Evolutionary conservation across 2,888 invertebrate species (phyloP).

Genomic region (Colostygia pectinataria): DNA sequence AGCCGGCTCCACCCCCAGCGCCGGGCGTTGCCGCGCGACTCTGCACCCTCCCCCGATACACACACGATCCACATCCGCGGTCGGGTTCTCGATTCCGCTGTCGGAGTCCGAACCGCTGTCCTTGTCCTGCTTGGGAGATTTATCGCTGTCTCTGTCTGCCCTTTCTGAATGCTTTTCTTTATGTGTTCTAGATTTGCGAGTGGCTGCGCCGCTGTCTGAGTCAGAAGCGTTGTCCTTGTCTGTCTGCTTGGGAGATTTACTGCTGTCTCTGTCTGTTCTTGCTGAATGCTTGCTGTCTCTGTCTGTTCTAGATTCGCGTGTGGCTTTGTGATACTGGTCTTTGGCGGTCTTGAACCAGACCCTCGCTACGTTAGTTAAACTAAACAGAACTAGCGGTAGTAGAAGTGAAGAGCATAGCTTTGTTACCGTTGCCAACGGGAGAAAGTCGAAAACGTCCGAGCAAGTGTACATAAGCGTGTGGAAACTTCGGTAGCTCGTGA

Average conservation of each 20-base stretch:
- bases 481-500: slow-evolving; percentile 86
- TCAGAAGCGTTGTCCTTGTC: background rate
- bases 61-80: slow-evolving; percentile 41
- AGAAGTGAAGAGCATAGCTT: slow-evolving; percentile 81
- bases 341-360: slow-evolving; percentile 56
- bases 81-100: slow-evolving; percentile 76
- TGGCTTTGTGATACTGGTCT: slow-evolving; percentile 30
- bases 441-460: slow-evolving; percentile 89
- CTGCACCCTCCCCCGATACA: too few species aligned
- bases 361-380: slow-evolving; percentile 58
- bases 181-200: slow-evolving; percentile 30
- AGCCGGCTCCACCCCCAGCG: too few species aligned
- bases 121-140: too few species aligned
- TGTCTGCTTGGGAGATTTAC: too few species aligned
- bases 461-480: slow-evolving; percentile 91
- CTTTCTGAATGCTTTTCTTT: slow-evolving; percentile 10
- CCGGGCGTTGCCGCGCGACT: too few species aligned
- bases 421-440: slow-evolving; percentile 80
- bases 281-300: slow-evolving; percentile 7
- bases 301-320: slow-evolving; percentile 30
- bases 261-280: slow-evolving; percentile 25
- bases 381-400: slow-evolving; percentile 80
- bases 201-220: slow-evolving; percentile 36
- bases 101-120: slow-evolving; percentile 69
- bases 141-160: slow-evolving; percentile 28